These are phyloP conservation scores for Lathronympha strigana DNA, from an alignment of 2,888 invertebrate genomes.

Conservation along the genomic window DNA sequence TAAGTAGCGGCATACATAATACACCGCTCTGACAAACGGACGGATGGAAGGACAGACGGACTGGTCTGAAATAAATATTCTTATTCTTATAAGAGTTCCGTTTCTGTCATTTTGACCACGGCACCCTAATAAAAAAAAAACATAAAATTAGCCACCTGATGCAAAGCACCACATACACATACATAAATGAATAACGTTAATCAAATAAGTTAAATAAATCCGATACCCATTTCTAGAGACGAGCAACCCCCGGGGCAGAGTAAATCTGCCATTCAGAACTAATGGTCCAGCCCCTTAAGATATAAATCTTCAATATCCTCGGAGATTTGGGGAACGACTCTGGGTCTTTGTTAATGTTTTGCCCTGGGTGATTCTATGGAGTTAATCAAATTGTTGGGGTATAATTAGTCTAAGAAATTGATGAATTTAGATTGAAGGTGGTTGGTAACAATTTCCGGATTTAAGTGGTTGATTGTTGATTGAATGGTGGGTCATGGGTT, in stretches of 20 bases:
- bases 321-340: conserved; percentile 39
- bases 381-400: conserved; percentile 31
- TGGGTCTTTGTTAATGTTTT: conserved; percentile 43
- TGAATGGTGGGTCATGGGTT: background rate
- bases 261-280: conserved; percentile 46
- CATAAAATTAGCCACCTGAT: background rate
- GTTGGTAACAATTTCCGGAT: background rate
- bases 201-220: conserved; percentile 17
- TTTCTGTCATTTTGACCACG: too few relatives aligned
- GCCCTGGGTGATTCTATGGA: conserved; percentile 27
- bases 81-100: too few relatives aligned
- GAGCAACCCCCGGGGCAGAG: conserved; percentile 32
- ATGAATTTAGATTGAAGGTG: conserved; percentile 12
- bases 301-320: conserved; percentile 46
- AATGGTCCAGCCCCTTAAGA: conserved; percentile 44
- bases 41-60: too few relatives aligned
- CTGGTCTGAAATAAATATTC: too few relatives aligned
- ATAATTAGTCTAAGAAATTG: conserved; percentile 28
- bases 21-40: too few relatives aligned
- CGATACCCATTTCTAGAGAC: conserved; percentile 22
- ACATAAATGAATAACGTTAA: background rate
- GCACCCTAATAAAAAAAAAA: background rate
- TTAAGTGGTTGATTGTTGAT: conserved; percentile 1
- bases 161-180: background rate
- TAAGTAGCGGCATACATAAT: too few relatives aligned